phyloP scores from a whole-genome alignment of 2,113 vertebrate species.

The Gasterosteus aculeatus region DNA sequence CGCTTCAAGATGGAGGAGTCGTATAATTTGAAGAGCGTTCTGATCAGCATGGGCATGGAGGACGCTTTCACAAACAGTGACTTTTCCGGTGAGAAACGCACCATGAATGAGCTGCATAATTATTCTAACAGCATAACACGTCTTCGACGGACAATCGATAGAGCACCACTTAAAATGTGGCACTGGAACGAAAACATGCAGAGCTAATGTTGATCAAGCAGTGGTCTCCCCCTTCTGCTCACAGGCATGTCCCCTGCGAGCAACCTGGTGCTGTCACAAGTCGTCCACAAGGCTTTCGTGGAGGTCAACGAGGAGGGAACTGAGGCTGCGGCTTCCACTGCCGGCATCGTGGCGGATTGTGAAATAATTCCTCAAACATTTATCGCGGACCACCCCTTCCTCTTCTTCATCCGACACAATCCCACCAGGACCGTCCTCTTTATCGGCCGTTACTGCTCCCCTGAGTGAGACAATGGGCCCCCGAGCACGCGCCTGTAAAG shows the following conservation, averaged over 20 bases:
- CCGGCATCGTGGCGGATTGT: conserved; percentile 55
- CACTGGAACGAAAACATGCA: not conserved
- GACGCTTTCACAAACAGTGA: conserved; percentile 80
- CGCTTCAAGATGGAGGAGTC: conserved; percentile 81
- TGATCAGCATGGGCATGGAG: conserved; percentile 81
- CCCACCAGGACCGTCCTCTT: conserved; percentile 81
- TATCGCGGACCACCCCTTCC: conserved; percentile 86
- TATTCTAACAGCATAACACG: not conserved
- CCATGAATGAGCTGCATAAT: not conserved
- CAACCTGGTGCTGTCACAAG: conserved; percentile 84
- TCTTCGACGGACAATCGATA: not conserved
- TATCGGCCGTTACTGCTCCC: conserved; percentile 81
- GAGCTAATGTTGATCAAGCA: conserved; percentile 24
- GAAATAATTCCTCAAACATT: conserved; percentile 66
- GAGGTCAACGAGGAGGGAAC: conserved; percentile 93
- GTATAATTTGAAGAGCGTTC: conserved; percentile 75
- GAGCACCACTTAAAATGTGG: not conserved
- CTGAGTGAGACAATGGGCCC: conserved; percentile 38
- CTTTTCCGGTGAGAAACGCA: conserved; percentile 70
- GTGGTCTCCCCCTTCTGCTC: not conserved
- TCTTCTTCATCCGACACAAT: conserved; percentile 86
- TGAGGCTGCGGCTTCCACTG: conserved; percentile 83
- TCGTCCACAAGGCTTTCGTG: conserved; percentile 89
- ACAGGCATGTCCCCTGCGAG: conserved; percentile 83
- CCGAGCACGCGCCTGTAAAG: no score